Evolutionary conservation across 2,888 invertebrate species (phyloP).

Genomic region (Hirtodrosophila cameraria): DNA sequence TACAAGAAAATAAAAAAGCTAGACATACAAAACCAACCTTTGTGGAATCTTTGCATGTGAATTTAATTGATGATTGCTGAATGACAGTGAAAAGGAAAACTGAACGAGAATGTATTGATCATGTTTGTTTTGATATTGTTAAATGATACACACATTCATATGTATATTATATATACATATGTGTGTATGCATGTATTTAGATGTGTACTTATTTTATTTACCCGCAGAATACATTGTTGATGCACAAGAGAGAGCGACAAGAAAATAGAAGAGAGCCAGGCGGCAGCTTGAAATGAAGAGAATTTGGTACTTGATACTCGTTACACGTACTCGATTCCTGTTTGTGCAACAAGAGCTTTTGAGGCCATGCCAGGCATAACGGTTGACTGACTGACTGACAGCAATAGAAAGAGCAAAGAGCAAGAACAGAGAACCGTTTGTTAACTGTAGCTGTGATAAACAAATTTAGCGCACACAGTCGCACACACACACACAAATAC

Average conservation of each 20-base stretch:
- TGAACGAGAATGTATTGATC: conserved; percentile 18
- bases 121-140: conserved; percentile 7
- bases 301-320: conserved; percentile 30
- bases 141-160: conserved; percentile 13
- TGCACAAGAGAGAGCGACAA: conserved; percentile 29
- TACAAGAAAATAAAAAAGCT: conserved; percentile 20
- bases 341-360: conserved; percentile 37
- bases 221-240: conserved; percentile 81
- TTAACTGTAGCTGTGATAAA: conserved; percentile 44
- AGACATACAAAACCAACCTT: conserved; percentile 35
- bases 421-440: conserved; percentile 32
- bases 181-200: neutral
- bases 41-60: conserved; percentile 29
- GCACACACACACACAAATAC: conserved; percentile 16
- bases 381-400: conserved; percentile 41
- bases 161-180: conserved; percentile 3
- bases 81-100: conserved; percentile 3
- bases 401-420: conserved; percentile 19
- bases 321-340: conserved; percentile 39
- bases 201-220: conserved; percentile 72
- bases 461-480: conserved; percentile 24
- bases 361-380: conserved; percentile 49
- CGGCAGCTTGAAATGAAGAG: conserved; percentile 23
- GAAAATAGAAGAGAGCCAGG: conserved; percentile 31
- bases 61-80: conserved; percentile 14